Conservation (phyloP, 1,140 invertebrate genomes). For the Pseudomyrmex dendroicus region DNA sequence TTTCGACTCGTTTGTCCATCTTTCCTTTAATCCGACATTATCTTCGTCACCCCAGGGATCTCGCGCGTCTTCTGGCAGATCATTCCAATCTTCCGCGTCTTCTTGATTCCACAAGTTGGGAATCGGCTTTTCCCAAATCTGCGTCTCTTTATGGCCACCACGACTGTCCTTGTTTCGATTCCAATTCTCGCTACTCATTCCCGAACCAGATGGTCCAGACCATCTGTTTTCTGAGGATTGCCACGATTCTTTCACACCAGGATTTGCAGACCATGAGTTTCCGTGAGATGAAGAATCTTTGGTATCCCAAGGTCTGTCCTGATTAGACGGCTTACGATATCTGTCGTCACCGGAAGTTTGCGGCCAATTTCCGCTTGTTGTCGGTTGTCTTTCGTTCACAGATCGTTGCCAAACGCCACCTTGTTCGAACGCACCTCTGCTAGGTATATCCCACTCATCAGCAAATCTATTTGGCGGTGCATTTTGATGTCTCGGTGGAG, state of each 20-base stretch:
- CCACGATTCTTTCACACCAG: slow-evolving; percentile 66
- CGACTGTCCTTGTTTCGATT: slow-evolving; percentile 74
- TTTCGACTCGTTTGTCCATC: slow-evolving; percentile 58
- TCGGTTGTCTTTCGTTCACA: slow-evolving; percentile 55
- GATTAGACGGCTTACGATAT: slow-evolving; percentile 46
- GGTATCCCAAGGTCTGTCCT: slow-evolving; percentile 53
- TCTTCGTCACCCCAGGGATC: slow-evolving; percentile 84
- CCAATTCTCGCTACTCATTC: slow-evolving; percentile 70
- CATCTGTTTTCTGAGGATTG: slow-evolving; percentile 53
- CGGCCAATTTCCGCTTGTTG: slow-evolving; percentile 62
- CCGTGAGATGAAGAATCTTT: slow-evolving; percentile 53
- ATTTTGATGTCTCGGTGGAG: slow-evolving; percentile 63
- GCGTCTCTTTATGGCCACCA: slow-evolving; percentile 58
- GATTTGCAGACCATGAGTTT: slow-evolving; percentile 61
- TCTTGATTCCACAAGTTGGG: slow-evolving; percentile 61
- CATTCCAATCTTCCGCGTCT: slow-evolving; percentile 81
- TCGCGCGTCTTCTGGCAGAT: slow-evolving; percentile 83
- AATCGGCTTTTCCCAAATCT: slow-evolving; percentile 70
- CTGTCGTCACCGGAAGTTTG: slow-evolving; percentile 60
- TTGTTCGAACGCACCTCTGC: slow-evolving; percentile 77
- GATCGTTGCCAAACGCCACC: slow-evolving; percentile 70
- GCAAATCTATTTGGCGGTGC: slow-evolving; percentile 69
- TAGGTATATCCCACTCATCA: slow-evolving; percentile 83
- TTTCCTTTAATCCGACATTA: slow-evolving; percentile 62
- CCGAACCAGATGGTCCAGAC: slow-evolving; percentile 41